Conservation (phyloP, 2,888 invertebrate species). For the Polietes domitor region DNA sequence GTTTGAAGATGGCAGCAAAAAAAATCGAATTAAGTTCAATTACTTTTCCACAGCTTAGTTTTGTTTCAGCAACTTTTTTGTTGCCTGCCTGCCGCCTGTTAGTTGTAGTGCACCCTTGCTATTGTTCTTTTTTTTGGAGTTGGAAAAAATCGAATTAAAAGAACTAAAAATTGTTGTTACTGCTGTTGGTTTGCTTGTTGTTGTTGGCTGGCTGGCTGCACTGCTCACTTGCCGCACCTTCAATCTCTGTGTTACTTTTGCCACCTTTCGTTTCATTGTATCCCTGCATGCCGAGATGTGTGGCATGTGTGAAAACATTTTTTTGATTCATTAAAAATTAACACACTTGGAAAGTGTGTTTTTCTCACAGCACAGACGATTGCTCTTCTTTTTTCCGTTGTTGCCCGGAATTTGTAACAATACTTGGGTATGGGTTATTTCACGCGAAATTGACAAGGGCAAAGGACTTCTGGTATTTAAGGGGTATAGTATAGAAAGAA, state of each 20-base stretch:
- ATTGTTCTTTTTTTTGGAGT: background rate
- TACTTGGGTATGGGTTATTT: background rate
- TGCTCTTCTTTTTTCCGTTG: background rate
- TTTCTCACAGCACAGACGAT: background rate
- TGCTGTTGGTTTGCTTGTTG: slow-evolving; percentile 1
- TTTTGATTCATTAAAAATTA: slow-evolving; percentile 77
- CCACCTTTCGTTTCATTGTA: background rate
- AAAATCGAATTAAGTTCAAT: slow-evolving; percentile 71
- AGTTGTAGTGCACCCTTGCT: no score
- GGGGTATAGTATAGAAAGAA: no score
- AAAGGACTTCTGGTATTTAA: no score
- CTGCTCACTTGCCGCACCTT: slow-evolving; percentile 39
- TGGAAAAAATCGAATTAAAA: slow-evolving; percentile 40
- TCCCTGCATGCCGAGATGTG: slow-evolving; percentile 28
- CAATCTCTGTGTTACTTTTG: slow-evolving; percentile 47
- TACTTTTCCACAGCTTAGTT: slow-evolving; percentile 64
- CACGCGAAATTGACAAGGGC: no score
- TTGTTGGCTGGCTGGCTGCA: no score
- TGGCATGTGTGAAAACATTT: slow-evolving; percentile 72
- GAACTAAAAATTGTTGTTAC: slow-evolving; percentile 5
- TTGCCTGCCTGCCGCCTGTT: no score
- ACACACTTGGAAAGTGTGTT: slow-evolving; percentile 73
- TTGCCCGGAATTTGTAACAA: background rate
- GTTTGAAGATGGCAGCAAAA: slow-evolving; percentile 26
- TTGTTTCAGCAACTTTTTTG: slow-evolving; percentile 49